Base-by-base conservation (phyloP, 1,140 invertebrate species). In the Chrysopa pallens region DNA sequence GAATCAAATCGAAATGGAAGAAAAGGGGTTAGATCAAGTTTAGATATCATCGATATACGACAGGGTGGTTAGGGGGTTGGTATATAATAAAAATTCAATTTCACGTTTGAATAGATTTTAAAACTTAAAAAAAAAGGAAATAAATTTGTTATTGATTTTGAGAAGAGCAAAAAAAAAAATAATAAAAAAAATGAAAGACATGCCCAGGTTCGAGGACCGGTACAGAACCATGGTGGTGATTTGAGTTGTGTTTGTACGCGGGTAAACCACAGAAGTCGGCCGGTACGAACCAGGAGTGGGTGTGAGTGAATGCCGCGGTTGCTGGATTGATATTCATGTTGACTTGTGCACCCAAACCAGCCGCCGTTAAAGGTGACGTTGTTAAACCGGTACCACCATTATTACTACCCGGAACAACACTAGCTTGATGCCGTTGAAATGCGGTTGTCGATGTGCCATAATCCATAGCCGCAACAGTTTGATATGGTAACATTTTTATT, bases 201-300 rank as follows among this genome's bases (percentile, higher is more conserved):
- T 84, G 82, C 83, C 83, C 83, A 75, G 82, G 81, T 74, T 85
- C 81, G 69, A 85, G 78, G 70, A 83, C 78, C 73, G 80, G 78
- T 42, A 44, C 51, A 23, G 33, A n/a, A 11, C 53, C 53, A 23
- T 50, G 46, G 42, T 60, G 59, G 39, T 61, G 59, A 66, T 68
- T 70, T 51, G 70, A 68, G 66, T 66, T 70, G 70, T 77, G 76
- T 74, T 78, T 84, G 69, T 80, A 81, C 67, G 78, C 74, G 66
- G 31, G 31, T 63, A 70, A 69, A 58, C 79, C 77, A 78, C 81
- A 85, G 63, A 85, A 74, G 73, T 87, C 81, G 73, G 81, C 78
- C 72, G 82, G 82, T 79, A 86, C 82, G 73, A 87, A 85, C 84
- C 84, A 88, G 68, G 83, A 87, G 73, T 87, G 84, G 57, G 80